Percentiles rank a stretch among this genome's conserved stretches.
phyloP scores from a whole-genome alignment of 2,113 vertebrate species.

The Ammodytes dubius region DNA sequence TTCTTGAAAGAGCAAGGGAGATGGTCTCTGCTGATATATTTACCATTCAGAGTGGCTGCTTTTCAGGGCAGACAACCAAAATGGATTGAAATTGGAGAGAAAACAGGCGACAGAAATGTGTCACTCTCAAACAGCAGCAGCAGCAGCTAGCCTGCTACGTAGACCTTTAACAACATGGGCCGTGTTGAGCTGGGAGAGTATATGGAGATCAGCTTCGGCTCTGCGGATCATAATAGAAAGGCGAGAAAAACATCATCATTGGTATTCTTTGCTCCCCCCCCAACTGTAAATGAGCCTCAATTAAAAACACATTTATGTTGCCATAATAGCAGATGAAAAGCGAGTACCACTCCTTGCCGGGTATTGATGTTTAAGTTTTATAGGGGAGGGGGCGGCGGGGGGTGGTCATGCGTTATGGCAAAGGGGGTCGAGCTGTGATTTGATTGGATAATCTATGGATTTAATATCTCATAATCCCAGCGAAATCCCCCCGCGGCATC shows the following conservation, averaged over 20 bases:
- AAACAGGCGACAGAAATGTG: slow-evolving; percentile 68
- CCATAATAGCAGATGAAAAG: slow-evolving; percentile 16
- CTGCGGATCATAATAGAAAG: slow-evolving; percentile 27
- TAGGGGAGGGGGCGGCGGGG: background rate
- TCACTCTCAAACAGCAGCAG: slow-evolving; percentile 41
- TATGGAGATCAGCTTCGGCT: slow-evolving; percentile 57
- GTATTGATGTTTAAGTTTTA: slow-evolving; percentile 15
- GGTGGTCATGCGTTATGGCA: slow-evolving; percentile 53
- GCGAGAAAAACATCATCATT: slow-evolving; percentile 55
- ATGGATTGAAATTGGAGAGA: slow-evolving; percentile 65
- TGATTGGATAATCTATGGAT: slow-evolving; percentile 87
- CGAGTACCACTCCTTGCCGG: slow-evolving; percentile 11
- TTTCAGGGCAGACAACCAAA: slow-evolving; percentile 60
- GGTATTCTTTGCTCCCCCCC: slow-evolving; percentile 36
- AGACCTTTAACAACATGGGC: slow-evolving; percentile 26
- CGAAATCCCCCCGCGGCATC: slow-evolving; percentile 75
- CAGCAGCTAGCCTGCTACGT: slow-evolving; percentile 27
- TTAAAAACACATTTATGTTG: slow-evolving; percentile 36
- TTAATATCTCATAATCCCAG: slow-evolving; percentile 85
- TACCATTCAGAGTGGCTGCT: slow-evolving; percentile 66
- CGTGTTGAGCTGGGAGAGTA: background rate
- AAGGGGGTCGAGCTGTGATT: slow-evolving; percentile 75
- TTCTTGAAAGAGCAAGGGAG: slow-evolving; percentile 69
- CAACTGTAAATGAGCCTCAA: slow-evolving; percentile 7
- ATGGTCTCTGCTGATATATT: slow-evolving; percentile 74